Conservation (phyloP, 2,797 vertebrate genomes). For the Pipistrellus pygmaeus region DNA sequence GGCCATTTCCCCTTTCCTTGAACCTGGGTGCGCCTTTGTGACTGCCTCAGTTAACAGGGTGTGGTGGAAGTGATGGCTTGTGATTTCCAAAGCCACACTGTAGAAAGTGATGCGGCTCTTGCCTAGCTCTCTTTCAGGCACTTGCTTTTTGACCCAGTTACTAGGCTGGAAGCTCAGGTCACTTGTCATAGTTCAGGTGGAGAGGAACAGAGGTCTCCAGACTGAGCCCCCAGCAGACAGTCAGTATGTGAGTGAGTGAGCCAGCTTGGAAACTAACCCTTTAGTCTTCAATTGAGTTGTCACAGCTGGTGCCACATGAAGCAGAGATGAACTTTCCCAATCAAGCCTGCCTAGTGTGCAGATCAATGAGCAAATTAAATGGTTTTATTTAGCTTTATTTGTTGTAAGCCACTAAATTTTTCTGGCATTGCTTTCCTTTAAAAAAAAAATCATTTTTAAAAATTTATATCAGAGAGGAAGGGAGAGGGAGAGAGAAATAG, state of each 20-base stretch:
- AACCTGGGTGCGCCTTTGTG: not conserved
- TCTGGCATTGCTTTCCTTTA: not conserved
- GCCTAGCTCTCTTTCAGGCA: not conserved
- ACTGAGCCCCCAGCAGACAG: not conserved
- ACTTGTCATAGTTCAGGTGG: not conserved
- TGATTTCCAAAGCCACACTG: constrained; percentile 30
- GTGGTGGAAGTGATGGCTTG: not conserved
- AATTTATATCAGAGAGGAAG: no score
- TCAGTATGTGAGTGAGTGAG: not conserved
- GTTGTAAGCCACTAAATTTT: constrained; percentile 45
- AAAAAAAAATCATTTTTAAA: no score
- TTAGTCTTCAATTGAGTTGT: not conserved
- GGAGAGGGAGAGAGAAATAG: no score
- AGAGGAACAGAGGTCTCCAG: not conserved
- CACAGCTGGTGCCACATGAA: not conserved
- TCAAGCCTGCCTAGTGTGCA: not conserved
- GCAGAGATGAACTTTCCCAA: not conserved
- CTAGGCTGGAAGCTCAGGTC: not conserved
- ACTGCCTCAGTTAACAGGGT: not conserved
- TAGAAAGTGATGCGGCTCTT: not conserved
- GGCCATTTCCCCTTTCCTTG: not conserved
- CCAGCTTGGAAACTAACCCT: not conserved
- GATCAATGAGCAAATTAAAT: not conserved
- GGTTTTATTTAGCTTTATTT: constrained; percentile 38
- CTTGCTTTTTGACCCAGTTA: not conserved